These are phyloP conservation scores for Pristis pectinata DNA, from an alignment of 2,797 vertebrate genomes.

Conservation along the genomic window DNA sequence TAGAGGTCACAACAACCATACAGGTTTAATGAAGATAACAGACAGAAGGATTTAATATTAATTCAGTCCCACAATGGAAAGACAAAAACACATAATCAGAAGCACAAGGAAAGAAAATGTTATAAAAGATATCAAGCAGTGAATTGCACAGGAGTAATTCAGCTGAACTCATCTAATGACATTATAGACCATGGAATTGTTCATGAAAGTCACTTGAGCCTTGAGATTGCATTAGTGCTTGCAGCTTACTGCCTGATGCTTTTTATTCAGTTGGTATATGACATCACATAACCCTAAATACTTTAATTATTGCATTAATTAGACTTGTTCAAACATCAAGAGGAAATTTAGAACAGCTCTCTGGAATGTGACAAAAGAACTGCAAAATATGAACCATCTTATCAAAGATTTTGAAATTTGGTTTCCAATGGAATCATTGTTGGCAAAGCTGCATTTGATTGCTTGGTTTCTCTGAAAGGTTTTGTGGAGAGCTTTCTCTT, in stretches of 20 bases:
- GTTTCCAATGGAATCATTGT: not conserved
- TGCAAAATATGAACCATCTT: not conserved
- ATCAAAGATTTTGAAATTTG: not conserved
- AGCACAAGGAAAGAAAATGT: not conserved
- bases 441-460: not conserved
- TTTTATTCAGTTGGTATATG: not conserved
- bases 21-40: not conserved
- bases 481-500: not conserved
- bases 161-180: not conserved
- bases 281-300: not conserved
- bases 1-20: not conserved
- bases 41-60: not conserved
- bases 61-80: not conserved
- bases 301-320: not conserved
- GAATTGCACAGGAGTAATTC: not conserved
- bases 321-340: not conserved
- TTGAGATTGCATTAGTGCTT: not conserved
- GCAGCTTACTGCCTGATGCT: not conserved
- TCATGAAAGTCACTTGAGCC: not conserved
- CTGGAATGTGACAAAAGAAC: not conserved
- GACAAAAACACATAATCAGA: not conserved
- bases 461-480: not conserved
- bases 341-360: not conserved
- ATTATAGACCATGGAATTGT: not conserved
- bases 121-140: not conserved